Conservation (phyloP, 1,140 invertebrate species). For the Magallana angulata region DNA sequence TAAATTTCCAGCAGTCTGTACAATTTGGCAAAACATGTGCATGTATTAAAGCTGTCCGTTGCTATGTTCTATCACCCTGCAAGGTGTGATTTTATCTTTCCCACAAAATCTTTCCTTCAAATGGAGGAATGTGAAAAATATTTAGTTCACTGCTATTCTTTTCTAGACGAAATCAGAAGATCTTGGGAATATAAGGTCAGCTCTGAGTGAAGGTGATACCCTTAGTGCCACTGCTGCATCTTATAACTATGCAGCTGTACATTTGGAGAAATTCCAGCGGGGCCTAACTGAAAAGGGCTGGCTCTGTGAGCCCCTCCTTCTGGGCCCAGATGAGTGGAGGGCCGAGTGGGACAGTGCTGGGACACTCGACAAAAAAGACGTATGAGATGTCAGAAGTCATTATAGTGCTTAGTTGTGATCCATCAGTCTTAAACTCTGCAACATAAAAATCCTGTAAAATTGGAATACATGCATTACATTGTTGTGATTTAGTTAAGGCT, state of each 20-base stretch:
- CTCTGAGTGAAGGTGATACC: conserved; percentile 6
- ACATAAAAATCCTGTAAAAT: too few relatives aligned
- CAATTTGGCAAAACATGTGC: too few relatives aligned
- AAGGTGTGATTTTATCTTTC: too few relatives aligned
- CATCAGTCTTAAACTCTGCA: too few relatives aligned
- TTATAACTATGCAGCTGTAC: conserved; percentile 51
- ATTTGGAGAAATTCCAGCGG: conserved; percentile 51
- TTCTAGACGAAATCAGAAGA: neutral
- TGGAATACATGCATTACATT: too few relatives aligned
- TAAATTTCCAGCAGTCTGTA: too few relatives aligned
- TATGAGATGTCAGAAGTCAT: neutral
- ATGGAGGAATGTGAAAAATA: too few relatives aligned
- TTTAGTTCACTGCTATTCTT: neutral
- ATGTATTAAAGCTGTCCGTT: too few relatives aligned
- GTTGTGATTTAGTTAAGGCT: too few relatives aligned
- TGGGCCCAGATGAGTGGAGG: conserved; percentile 76
- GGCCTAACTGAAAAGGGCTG: conserved; percentile 62
- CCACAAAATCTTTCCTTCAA: too few relatives aligned
- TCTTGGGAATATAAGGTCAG: neutral
- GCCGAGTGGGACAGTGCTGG: conserved; percentile 56
- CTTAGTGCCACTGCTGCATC: conserved; percentile 36
- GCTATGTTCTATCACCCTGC: too few relatives aligned
- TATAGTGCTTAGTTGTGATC: too few relatives aligned
- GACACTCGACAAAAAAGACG: conserved; percentile 43
- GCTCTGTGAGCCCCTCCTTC: conserved; percentile 62